Base-by-base conservation (phyloP, 2,113 vertebrate species). In the Silurus meridionalis region DNA sequence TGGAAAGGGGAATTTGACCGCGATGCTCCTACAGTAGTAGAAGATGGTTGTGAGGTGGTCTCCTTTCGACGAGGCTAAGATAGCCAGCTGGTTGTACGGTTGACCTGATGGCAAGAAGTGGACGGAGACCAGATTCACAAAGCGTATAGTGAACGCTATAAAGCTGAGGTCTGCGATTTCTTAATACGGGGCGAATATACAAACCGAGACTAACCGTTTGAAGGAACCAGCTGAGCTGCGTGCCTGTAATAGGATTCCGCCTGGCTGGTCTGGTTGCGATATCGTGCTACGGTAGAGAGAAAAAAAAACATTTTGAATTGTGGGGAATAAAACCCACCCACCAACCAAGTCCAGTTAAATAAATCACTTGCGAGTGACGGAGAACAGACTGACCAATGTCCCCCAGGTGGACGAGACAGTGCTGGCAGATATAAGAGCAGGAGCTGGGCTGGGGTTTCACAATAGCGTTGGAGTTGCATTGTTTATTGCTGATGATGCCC, bases 21-120 rank as follows among this genome's bases (percentile, higher is more conserved):
- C 98, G 82, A 99, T 99, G 95, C 98, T 99, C 95, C 98, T 97
- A 95, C 98, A 99, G 96, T 99, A 99, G 96, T 99, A 99, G 96
- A 99, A 99, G 95, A 99, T 99, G 88, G 98, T 99, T 93, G 97
- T 99, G 92, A 99, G 96, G 93, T 99, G 98, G 91, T 99, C 98
- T 94, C 98, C 98, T 94, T 99, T 99, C 83, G 98, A 99, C 86
- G 98, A 99, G 90, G 98, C 98, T 93, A 99, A 91, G 92, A 99
- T 99, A 93, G 98, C 98, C 95, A 99, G 95, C 94, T 99, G 98
- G 94, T 99, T 99, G 92, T 99, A 99, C 75, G 98, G 98, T 93
- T 99, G 98, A 95, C 98, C 98, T 99, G 92, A 85, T 37, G 92
- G 83, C 88, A 85, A 86, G 79, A 37, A 37, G 37, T 37, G 37